Percentiles rank a stretch among this genome's conserved stretches.
Evolutionary conservation across 2,113 vertebrate genomes (phyloP).

Genomic region (Clarias magur): DNA sequence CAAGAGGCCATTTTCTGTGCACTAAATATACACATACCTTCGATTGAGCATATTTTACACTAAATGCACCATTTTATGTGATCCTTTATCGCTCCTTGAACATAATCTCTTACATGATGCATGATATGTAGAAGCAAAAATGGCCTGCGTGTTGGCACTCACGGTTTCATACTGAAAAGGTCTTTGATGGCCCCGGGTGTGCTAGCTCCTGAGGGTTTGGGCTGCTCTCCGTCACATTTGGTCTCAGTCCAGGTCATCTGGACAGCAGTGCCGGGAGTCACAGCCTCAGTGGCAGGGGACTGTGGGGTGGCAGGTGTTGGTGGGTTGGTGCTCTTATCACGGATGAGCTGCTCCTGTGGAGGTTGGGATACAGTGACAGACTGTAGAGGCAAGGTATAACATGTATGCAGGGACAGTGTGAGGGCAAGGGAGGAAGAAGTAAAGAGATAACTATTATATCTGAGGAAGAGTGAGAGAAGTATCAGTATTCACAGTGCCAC

Average conservation of each 20-base stretch:
- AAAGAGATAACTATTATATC: slow-evolving; percentile 5
- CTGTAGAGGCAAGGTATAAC: slow-evolving; percentile 46
- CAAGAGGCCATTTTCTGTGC: slow-evolving; percentile 38
- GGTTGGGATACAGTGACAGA: slow-evolving; percentile 70
- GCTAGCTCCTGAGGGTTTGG: slow-evolving; percentile 84
- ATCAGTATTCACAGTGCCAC: not conserved
- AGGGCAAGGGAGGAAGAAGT: slow-evolving; percentile 10
- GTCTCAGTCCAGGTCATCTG: slow-evolving; percentile 97
- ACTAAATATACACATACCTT: slow-evolving; percentile 7
- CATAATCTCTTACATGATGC: not conserved
- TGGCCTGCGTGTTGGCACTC: slow-evolving; percentile 6
- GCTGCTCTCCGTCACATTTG: slow-evolving; percentile 86
- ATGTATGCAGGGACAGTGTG: slow-evolving; percentile 17
- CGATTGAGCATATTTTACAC: not conserved
- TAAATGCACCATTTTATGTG: not conserved
- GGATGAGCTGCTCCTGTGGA: slow-evolving; percentile 92
- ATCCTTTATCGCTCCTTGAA: not conserved
- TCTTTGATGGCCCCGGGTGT: slow-evolving; percentile 94
- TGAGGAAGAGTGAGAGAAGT: not conserved
- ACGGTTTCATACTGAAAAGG: slow-evolving; percentile 99
- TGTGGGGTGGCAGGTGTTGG: slow-evolving; percentile 83
- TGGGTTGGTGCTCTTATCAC: slow-evolving; percentile 85
- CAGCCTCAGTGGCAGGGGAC: slow-evolving; percentile 80
- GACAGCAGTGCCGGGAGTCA: slow-evolving; percentile 85
- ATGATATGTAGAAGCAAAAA: not conserved